Conservation (phyloP, 2,888 invertebrate genomes). For the Dysmachus trigonus region DNA sequence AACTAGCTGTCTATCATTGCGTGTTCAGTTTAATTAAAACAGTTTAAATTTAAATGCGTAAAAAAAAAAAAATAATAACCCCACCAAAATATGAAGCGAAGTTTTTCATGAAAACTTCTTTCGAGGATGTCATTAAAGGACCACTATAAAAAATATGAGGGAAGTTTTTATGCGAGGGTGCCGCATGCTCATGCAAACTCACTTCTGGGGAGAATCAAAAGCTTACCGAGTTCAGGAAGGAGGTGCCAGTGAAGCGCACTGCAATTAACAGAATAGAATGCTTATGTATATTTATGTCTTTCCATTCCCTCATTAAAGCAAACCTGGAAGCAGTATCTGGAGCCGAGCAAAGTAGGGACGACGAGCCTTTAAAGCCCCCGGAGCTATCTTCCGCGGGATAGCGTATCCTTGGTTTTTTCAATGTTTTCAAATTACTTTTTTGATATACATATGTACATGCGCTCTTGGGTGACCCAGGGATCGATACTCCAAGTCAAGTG, state of each 20-base stretch:
- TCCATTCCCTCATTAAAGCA: neutral
- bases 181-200: neutral
- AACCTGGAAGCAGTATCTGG: neutral
- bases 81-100: neutral
- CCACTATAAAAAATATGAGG: neutral
- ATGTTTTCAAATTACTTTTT: neutral
- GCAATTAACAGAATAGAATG: conserved; percentile 9
- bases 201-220: conserved; percentile 10
- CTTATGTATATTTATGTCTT: neutral
- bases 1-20: neutral
- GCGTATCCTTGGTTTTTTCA: neutral
- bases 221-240: neutral
- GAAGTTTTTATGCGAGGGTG: neutral
- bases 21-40: neutral
- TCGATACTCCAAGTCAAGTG: neutral
- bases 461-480: neutral
- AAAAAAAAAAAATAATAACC: neutral
- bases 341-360: neutral
- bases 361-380: neutral
- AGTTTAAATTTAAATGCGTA: neutral
- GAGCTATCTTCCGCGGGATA: neutral
- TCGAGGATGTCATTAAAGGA: neutral
- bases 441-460: neutral
- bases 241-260: neutral
- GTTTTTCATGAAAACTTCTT: neutral